phyloP scores from a whole-genome alignment of 35 echinoderm and acorn worm species.

The Strongylocentrotus purpuratus region DNA sequence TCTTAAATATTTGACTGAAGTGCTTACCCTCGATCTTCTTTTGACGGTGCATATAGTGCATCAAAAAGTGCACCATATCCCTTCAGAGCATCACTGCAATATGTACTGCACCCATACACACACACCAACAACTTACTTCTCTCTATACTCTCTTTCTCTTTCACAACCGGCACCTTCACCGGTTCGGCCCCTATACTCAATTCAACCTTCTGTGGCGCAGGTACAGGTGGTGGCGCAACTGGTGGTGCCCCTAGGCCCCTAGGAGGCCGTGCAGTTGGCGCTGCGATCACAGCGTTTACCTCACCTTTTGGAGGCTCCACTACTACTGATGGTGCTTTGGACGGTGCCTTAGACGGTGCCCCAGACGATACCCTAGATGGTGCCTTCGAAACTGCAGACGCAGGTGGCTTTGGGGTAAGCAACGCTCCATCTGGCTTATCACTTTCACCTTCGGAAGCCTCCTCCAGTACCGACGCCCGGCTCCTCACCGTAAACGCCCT shows the following conservation, averaged over 20 bases:
- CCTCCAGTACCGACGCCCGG: conserved; percentile 34
- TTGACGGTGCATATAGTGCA: neutral
- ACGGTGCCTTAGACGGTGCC: conserved; percentile 8
- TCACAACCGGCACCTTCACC: conserved; percentile 9
- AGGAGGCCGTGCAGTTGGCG: neutral
- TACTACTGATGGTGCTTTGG: conserved; percentile 35
- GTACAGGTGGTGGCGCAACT: neutral
- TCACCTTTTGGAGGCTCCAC: conserved; percentile 44
- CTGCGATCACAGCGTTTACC: neutral
- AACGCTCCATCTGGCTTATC: neutral
- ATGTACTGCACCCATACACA: neutral
- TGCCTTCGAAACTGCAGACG: conserved; percentile 9
- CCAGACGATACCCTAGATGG: neutral
- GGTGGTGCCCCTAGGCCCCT: neutral
- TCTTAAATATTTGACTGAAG: too few species aligned
- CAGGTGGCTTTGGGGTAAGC: neutral
- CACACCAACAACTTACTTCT: neutral
- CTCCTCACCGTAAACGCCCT: conserved; percentile 26
- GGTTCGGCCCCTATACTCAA: neutral
- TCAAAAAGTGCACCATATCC: neutral
- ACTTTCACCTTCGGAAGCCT: neutral
- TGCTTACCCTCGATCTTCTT: neutral
- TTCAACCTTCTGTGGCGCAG: neutral
- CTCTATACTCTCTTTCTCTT: conserved; percentile 6
- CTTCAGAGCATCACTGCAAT: neutral